A percentile compares a stretch with the other conserved stretches of the same genome.
Evolutionary conservation across 2,888 invertebrate species (phyloP).

Genomic region (Heliothis peltigera): DNA sequence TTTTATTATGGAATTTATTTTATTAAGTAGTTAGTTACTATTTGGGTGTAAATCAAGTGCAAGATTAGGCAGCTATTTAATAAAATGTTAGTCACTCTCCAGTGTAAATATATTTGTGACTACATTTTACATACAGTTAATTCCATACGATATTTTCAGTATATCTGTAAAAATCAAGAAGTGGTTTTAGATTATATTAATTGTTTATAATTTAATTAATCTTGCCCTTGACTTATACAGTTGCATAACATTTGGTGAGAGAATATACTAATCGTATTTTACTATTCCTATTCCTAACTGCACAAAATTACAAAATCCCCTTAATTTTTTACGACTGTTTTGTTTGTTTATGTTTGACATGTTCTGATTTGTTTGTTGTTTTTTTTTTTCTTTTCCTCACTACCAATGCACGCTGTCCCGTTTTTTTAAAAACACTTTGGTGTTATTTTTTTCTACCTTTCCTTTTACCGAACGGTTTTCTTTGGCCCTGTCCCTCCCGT

Average conservation of each 20-base stretch:
- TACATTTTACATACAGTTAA: neutral
- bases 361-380: conserved; percentile 89
- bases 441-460: conserved; percentile 80
- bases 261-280: conserved; percentile 87
- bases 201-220: conserved; percentile 32
- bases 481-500: conserved; percentile 75
- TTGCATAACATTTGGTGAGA: conserved; percentile 83
- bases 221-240: conserved; percentile 83
- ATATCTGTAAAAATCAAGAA: neutral
- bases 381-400: conserved; percentile 85
- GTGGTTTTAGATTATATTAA: neutral
- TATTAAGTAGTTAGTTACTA: conserved; percentile 76
- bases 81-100: conserved; percentile 6
- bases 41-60: conserved; percentile 80
- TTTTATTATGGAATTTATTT: conserved; percentile 71
- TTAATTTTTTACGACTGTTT: conserved; percentile 77
- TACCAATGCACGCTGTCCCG: conserved; percentile 86
- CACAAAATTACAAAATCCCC: conserved; percentile 79
- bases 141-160: neutral
- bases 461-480: conserved; percentile 86
- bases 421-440: conserved; percentile 84
- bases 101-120: conserved; percentile 44
- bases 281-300: conserved; percentile 86
- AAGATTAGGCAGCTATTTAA: conserved; percentile 65
- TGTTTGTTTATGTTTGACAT: conserved; percentile 87